Percentiles rank a stretch among this genome's conserved stretches.
phyloP scores from a whole-genome alignment of 2,113 vertebrate species.

The Microtus ochrogaster region DNA sequence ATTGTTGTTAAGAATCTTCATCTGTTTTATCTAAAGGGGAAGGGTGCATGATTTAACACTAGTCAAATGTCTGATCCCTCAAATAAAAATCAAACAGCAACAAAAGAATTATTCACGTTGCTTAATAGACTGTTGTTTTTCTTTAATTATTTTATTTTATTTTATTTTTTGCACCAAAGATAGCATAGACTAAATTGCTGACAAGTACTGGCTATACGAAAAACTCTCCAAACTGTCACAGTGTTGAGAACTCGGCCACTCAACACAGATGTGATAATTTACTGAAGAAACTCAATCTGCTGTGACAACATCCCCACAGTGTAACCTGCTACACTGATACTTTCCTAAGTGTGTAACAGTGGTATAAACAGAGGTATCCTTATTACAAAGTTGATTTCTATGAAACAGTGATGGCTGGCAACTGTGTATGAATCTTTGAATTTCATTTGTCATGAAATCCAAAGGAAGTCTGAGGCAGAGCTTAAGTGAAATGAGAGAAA shows the following conservation, averaged over 20 bases:
- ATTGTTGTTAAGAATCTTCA: background rate
- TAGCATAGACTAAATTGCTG: background rate
- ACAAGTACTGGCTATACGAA: background rate
- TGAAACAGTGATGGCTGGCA: background rate
- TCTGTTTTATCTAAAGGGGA: slow-evolving; percentile 23
- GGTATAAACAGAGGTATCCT: background rate
- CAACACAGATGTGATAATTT: background rate
- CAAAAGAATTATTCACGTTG: background rate
- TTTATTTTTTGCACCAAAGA: background rate
- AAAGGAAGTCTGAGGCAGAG: background rate
- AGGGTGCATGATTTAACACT: slow-evolving; percentile 1
- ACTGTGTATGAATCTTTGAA: background rate
- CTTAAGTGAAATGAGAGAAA: slow-evolving; percentile 18
- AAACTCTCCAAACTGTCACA: background rate
- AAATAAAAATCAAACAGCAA: background rate
- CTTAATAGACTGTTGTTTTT: background rate
- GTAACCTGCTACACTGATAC: background rate
- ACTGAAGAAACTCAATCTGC: background rate
- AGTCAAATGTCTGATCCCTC: background rate
- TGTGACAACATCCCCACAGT: background rate
- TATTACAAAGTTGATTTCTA: background rate
- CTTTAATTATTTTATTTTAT: background rate
- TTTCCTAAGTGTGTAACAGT: background rate
- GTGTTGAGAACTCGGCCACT: background rate
- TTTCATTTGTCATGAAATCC: background rate